A percentile compares a stretch with the other conserved stretches of the same genome.
Evolutionary conservation across 2,113 vertebrate genomes (phyloP).

Genomic region (Australoheros scitulus): DNA sequence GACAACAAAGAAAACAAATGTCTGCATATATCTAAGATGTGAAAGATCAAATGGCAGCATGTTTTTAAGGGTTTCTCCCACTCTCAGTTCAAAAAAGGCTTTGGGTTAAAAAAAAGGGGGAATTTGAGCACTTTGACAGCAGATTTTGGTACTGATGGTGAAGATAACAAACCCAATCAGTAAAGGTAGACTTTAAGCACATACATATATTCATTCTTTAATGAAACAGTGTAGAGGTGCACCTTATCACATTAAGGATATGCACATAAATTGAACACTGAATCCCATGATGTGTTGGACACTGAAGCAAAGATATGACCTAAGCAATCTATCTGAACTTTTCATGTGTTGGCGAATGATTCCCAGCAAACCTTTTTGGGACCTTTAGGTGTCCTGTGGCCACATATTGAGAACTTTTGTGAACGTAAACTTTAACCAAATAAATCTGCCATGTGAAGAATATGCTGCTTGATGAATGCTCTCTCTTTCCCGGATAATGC

Average conservation of each 20-base stretch:
- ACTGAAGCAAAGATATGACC: conserved; percentile 5
- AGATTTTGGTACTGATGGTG: not conserved
- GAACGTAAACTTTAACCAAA: conserved; percentile 51
- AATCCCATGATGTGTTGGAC: not conserved
- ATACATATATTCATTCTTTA: not conserved
- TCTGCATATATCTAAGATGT: not conserved
- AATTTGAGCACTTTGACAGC: not conserved
- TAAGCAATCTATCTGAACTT: not conserved
- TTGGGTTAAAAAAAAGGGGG: not conserved
- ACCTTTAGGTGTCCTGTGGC: not conserved
- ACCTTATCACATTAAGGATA: not conserved
- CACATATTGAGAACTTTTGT: conserved; percentile 39
- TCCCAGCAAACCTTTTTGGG: not conserved
- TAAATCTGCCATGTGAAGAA: conserved; percentile 65
- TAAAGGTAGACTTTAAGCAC: not conserved
- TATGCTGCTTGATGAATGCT: conserved; percentile 54
- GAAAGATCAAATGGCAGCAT: not conserved
- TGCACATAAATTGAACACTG: not conserved
- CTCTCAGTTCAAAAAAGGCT: not conserved
- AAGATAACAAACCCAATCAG: not conserved
- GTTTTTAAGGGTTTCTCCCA: not conserved
- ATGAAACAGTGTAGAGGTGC: not conserved
- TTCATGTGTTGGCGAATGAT: not conserved
- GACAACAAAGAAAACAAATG: conserved; percentile 1
- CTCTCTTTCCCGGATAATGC: conserved; percentile 45